A percentile compares a stretch with the other conserved stretches of the same genome.
These are phyloP conservation scores for Alethe castanea DNA, from an alignment of 2,113 vertebrate genomes.

Conservation along the genomic window DNA sequence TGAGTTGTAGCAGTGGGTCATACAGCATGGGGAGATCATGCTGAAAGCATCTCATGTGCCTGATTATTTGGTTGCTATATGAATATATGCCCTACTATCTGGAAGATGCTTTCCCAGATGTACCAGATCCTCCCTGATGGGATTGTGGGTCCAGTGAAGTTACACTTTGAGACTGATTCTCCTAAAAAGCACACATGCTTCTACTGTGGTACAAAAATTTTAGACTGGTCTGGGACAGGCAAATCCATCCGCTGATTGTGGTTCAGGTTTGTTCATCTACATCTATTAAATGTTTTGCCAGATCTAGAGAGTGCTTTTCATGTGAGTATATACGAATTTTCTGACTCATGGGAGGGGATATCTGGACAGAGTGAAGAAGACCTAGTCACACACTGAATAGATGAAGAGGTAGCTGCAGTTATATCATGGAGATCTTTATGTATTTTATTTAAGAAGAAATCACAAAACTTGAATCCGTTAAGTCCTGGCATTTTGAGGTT, in stretches of 20 bases:
- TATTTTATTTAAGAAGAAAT: neutral
- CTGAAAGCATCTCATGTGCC: neutral
- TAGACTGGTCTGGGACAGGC: neutral
- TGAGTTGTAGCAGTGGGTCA: no score
- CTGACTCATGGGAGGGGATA: neutral
- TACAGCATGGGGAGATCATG: neutral
- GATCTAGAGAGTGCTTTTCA: neutral
- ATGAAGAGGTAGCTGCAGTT: neutral
- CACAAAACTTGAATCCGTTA: neutral
- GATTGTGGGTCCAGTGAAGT: neutral
- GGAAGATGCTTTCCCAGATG: neutral
- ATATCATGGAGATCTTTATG: neutral
- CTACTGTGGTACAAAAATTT: neutral
- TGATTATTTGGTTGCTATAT: neutral
- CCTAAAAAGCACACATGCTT: rapidly evolving
- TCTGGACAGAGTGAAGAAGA: neutral
- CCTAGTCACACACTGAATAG: neutral
- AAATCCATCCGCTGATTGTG: rapidly evolving
- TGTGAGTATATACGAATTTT: neutral
- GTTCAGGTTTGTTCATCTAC: neutral
- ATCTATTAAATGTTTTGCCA: neutral
- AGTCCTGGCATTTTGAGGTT: neutral
- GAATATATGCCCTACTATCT: neutral
- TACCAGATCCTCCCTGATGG: neutral
- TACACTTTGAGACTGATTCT: neutral